Conservation (phyloP, 1,140 invertebrate species). For the Archegozetes longisetosus region DNA sequence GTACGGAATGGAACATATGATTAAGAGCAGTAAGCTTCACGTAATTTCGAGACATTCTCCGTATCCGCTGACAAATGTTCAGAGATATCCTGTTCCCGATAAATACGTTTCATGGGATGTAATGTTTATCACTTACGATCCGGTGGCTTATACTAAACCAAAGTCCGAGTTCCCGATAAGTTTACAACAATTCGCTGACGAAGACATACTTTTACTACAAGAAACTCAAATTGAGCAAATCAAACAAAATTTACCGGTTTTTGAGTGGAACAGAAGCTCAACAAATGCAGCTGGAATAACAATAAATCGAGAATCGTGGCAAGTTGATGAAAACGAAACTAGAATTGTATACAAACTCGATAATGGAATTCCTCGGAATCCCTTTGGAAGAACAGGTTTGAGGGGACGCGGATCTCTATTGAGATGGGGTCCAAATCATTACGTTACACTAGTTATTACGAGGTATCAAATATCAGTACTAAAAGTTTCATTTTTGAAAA, state of each 20-base stretch:
- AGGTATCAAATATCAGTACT: constrained; percentile 13
- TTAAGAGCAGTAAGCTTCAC: constrained; percentile 18
- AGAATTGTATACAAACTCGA: constrained; percentile 20
- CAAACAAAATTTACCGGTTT: constrained; percentile 11
- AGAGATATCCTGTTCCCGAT: constrained; percentile 32
- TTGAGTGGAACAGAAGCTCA: constrained; percentile 23
- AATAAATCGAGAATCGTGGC: constrained; percentile 23
- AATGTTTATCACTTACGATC: constrained; percentile 29
- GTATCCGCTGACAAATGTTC: constrained; percentile 30
- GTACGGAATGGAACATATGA: background rate
- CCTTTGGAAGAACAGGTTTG: constrained; percentile 33
- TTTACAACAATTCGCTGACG: constrained; percentile 27
- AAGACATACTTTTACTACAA: constrained; percentile 25
- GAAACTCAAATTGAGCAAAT: background rate
- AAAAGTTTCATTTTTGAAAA: background rate
- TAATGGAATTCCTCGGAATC: constrained; percentile 27
- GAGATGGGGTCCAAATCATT: constrained; percentile 35
- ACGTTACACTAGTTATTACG: constrained; percentile 30
- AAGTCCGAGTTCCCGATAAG: constrained; percentile 23
- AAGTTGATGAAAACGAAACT: constrained; percentile 14
- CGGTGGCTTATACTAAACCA: constrained; percentile 26
- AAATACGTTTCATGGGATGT: constrained; percentile 35
- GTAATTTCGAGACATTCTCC: constrained; percentile 29
- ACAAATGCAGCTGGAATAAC: constrained; percentile 22
- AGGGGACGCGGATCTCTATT: constrained; percentile 30